Evolutionary conservation across 2,797 vertebrate genomes (phyloP), one percentile per base, ranked within the genome.

Genomic region (Artibeus jamaicensis): DNA sequence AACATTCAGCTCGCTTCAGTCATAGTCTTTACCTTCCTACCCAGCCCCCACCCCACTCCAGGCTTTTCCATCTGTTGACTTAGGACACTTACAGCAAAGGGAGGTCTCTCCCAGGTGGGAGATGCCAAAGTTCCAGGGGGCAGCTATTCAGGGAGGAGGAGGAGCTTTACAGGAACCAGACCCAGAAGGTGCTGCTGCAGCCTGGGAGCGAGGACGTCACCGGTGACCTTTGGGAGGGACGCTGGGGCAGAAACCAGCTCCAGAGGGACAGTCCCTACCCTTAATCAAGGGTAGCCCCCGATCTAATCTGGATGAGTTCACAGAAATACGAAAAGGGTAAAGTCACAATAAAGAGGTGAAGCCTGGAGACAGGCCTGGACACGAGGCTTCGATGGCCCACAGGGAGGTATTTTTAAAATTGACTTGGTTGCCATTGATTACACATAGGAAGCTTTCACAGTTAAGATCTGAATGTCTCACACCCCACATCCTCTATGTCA

Each of bases 221-320:
- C 21, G 0, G 44, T 24, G 68, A 44, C 79, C 76, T 85, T 50
- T 37, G 73, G 42, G 16, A 62, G 42, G 50, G 73, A 71, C 0
- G 0, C 0, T 8, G 44, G 32, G 73, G 73, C 79, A 82, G 84
- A 93, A 73, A 37, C 68, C 87, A 91, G 74, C 32, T 37, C 37
- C 37, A 24, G 32, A 91, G 4, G 82, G 55, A 73, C 53, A 19
- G 29, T 32, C 29, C 19, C 32, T 2, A 0, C 68, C 68, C 57
- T 59, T 82, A 48, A 46, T 59, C 19, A 53, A 85, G 42, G 22
- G 68, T 86, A 59, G 87, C n/a, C 76, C 74, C 50, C 42, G 26
- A 5, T 68, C 68, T 77, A 32, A 22, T 44, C 29, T 81, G 50
- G 57, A 26, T 86, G 93, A 76, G 15, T 59, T 81, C 82, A 32